Percentiles rank a stretch among this genome's conserved stretches.
Evolutionary conservation across 1,140 invertebrate genomes (phyloP).

Genomic region (Rhysida immarginata): DNA sequence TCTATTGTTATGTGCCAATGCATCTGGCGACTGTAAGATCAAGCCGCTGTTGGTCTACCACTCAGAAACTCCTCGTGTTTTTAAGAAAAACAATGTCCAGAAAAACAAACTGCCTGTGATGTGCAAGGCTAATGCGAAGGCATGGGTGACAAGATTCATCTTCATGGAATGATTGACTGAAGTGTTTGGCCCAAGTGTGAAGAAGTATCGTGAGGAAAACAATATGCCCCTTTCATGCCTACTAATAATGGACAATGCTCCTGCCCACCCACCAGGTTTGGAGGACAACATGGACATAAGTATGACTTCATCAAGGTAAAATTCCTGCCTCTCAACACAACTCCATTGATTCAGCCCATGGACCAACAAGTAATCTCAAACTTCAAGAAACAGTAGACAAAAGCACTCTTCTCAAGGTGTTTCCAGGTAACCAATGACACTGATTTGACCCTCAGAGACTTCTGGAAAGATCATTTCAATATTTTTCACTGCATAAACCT

Average conservation of each 20-base stretch:
- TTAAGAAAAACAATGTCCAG: neutral
- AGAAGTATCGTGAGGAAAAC: slow-evolving; percentile 9
- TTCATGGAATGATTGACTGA: too few relatives aligned
- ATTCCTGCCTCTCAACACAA: slow-evolving; percentile 6
- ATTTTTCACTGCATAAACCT: slow-evolving; percentile 3
- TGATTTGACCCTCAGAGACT: neutral
- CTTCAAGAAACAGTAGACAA: slow-evolving; percentile 11
- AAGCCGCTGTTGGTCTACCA: slow-evolving; percentile 32
- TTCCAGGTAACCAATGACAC: slow-evolving; percentile 4
- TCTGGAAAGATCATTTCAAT: neutral
- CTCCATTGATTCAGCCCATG: slow-evolving; percentile 8
- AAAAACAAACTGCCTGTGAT: slow-evolving; percentile 6
- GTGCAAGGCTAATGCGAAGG: neutral
- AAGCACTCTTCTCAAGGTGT: neutral
- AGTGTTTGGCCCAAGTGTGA: neutral
- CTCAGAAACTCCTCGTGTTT: slow-evolving; percentile 17
- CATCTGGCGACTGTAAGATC: slow-evolving; percentile 27
- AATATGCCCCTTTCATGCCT: slow-evolving; percentile 13
- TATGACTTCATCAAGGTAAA: slow-evolving; percentile 6
- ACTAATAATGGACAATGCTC: slow-evolving; percentile 16
- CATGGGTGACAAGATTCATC: neutral
- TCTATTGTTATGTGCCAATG: slow-evolving; percentile 29
- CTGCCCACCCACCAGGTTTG: too few relatives aligned
- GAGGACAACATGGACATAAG: neutral
- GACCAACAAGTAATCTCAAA: slow-evolving; percentile 7